Evolutionary conservation across 30 jellyfish, hydroid and myxozoan species (phyloP), one percentile per base, ranked within the genome.

Genomic region (Hydra vulgaris): DNA sequence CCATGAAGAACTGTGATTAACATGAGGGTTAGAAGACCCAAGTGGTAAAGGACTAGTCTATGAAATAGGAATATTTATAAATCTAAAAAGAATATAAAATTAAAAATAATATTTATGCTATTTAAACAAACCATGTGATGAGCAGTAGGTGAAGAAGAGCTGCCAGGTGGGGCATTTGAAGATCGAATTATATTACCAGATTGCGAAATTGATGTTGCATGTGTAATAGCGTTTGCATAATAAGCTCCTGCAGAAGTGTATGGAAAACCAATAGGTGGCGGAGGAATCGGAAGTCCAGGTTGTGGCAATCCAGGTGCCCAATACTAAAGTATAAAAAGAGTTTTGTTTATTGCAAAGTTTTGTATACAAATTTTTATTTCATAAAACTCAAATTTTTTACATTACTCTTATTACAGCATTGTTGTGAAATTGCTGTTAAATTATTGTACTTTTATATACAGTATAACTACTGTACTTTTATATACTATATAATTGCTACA

Each of bases 271-370:
- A 91, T 79, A 24, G 96, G 83, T 22, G 97, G 95, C 68, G 85
- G 85, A 53, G 85, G 85, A 15, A 54, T 40, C 15, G 96, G 85
- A 18, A 90, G 92, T 24, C 95, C 91, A 16, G 88, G 21, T 71
- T 86, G 96, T 7, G 96, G 88, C 12, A 85, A 26, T 0, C 97
- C 97, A 19, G 96, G 91, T 17, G 97, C 81, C 96, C 97, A 86
- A 74, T 86, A 86, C 88, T 86, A 78, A 66, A 78, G 5, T 40
- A 3, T 40, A 40, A 40, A 3, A 40, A 5, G 8, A 40, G 12
- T 40, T 40, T 5, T 69, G 76, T 16, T 56, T n/a, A 56, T 16
- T 56, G 18, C 18, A 56, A 56, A n/a, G 71, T 56, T 56, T 56
- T 56, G n/a, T 17, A 16, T 16, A 16, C 71, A 56, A 16, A 16